Percentiles rank a stretch among this genome's conserved stretches.
These are phyloP conservation scores for Chloroclysta siterata DNA, from an alignment of 2,888 invertebrate species.

Conservation along the genomic window DNA sequence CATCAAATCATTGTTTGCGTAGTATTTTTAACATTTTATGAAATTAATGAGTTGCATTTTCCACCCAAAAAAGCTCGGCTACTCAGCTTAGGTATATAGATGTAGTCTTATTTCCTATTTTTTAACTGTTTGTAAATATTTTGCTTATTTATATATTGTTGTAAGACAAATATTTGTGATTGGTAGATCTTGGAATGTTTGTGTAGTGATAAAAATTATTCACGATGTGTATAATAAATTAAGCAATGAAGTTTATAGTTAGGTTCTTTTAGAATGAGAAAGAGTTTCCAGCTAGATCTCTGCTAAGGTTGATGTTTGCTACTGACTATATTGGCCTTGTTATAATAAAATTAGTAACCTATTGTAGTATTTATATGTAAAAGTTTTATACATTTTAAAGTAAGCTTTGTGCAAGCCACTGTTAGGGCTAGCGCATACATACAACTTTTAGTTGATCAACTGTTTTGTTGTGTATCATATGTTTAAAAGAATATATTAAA, in stretches of 20 bases:
- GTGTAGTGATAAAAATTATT: constrained; percentile 8
- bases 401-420: neutral
- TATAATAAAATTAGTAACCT: constrained; percentile 6
- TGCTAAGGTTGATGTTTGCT: neutral
- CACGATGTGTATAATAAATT: constrained; percentile 9
- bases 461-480: too few species aligned
- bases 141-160: constrained; percentile 22
- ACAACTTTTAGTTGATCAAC: too few species aligned
- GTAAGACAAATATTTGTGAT: constrained; percentile 43
- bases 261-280: constrained; percentile 3
- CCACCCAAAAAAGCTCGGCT: neutral
- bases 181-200: constrained; percentile 48
- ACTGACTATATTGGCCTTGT: constrained; percentile 15
- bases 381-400: neutral
- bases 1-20: neutral
- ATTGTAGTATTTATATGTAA: constrained; percentile 2
- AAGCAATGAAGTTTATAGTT: neutral
- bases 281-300: neutral
- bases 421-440: too few species aligned
- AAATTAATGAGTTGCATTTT: neutral
- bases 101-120: neutral
- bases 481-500: too few species aligned
- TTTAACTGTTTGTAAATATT: constrained; percentile 22
- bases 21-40: neutral
- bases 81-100: neutral